Evolutionary conservation across 1,140 invertebrate species (phyloP).

Genomic region (Samia ricini): DNA sequence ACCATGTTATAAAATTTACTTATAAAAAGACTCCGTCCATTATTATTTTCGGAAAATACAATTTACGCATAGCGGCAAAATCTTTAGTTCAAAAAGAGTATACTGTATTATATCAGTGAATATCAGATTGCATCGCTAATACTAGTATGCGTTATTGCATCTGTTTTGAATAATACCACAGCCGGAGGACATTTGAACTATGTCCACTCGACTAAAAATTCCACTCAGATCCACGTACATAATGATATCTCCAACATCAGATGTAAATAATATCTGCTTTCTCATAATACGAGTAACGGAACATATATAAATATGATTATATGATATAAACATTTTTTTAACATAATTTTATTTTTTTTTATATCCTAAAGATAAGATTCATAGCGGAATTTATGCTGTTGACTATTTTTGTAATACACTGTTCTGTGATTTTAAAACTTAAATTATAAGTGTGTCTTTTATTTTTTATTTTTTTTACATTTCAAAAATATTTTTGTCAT

Average conservation of each 20-base stretch:
- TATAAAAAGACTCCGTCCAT: neutral
- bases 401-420: too few relatives aligned
- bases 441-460: too few relatives aligned
- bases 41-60: neutral
- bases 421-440: too few relatives aligned
- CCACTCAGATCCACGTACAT: conserved; percentile 33
- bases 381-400: too few relatives aligned
- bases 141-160: conserved; percentile 39
- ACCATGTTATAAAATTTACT: neutral
- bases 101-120: neutral
- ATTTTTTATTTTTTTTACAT: too few relatives aligned
- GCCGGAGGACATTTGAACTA: conserved; percentile 50
- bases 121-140: conserved; percentile 20
- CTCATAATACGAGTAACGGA: neutral
- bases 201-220: conserved; percentile 48
- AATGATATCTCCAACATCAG: conserved; percentile 20
- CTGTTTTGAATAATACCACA: conserved; percentile 53
- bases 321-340: too few relatives aligned
- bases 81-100: neutral
- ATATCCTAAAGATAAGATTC: too few relatives aligned
- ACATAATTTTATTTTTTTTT: too few relatives aligned
- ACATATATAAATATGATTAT: too few relatives aligned
- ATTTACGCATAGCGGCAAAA: neutral
- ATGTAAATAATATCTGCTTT: neutral
- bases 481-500: too few relatives aligned